phyloP scores from a whole-genome alignment of 1,140 invertebrate genomes.

The Solenopsis fugax region DNA sequence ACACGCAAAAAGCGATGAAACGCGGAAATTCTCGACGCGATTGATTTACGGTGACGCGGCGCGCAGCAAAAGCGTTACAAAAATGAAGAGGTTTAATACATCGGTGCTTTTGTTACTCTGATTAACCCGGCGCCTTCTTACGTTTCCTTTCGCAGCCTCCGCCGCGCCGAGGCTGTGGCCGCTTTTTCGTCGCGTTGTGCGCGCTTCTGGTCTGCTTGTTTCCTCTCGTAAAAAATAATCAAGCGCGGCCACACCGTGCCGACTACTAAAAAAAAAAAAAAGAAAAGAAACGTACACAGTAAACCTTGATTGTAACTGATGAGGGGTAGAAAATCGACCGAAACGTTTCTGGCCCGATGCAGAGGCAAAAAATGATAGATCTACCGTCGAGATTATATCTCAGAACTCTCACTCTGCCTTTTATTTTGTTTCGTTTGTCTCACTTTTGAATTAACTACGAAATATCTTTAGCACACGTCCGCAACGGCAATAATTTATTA shows the following conservation, averaged over 20 bases:
- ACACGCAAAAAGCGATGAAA: conserved; percentile 79
- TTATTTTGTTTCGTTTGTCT: not conserved
- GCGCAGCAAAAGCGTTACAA: conserved; percentile 83
- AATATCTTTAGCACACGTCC: not conserved
- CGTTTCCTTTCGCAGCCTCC: conserved; percentile 36
- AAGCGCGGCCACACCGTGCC: conserved; percentile 76
- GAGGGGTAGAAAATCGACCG: conserved; percentile 76
- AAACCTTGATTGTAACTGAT: conserved; percentile 84
- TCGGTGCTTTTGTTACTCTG: conserved; percentile 58
- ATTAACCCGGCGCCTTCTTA: conserved; percentile 31
- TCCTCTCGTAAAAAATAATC: conserved; percentile 85
- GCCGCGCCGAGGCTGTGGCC: not conserved
- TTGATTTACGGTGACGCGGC: conserved; percentile 81
- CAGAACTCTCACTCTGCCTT: not conserved
- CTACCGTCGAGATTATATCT: conserved; percentile 14
- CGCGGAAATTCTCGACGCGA: conserved; percentile 75
- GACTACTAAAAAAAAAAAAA: conserved; percentile 63
- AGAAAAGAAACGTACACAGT: conserved; percentile 66
- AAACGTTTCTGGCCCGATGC: conserved; percentile 13
- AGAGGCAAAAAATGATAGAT: conserved; percentile 56
- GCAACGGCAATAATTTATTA: conserved; percentile 16
- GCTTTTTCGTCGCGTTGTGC: conserved; percentile 14
- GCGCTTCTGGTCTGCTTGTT: conserved; percentile 22
- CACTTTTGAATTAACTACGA: not conserved
- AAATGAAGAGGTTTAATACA: conserved; percentile 83